A percentile compares a stretch with the other conserved stretches of the same genome.
phyloP scores from a whole-genome alignment of 2,113 vertebrate species.

The Ophthalmolycus amberensis region DNA sequence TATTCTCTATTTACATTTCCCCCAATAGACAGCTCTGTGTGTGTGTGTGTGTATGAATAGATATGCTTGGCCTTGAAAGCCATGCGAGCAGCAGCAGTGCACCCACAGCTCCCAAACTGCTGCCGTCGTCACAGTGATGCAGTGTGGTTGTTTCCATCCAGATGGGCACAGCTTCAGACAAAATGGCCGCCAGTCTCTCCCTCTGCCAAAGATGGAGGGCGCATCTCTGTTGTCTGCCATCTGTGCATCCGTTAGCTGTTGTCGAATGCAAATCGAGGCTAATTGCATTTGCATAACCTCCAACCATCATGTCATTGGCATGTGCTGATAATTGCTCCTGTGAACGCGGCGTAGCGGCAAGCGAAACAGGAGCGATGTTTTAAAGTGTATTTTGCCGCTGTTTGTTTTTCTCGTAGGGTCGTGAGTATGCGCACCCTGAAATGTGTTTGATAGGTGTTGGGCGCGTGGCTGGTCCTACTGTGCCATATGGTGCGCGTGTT shows the following conservation, averaged over 20 bases:
- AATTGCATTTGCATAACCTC: conserved; percentile 90
- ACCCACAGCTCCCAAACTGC: conserved; percentile 66
- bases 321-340: conserved; percentile 59
- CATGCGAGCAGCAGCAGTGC: conserved; percentile 50
- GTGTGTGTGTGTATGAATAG: conserved; percentile 42
- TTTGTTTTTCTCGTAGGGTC: conserved; percentile 27
- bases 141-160: conserved; percentile 70
- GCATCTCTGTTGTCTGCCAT: conserved; percentile 77
- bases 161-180: conserved; percentile 82
- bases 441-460: conserved; percentile 44
- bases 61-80: conserved; percentile 47
- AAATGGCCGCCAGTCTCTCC: conserved; percentile 81
- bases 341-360: background rate
- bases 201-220: conserved; percentile 85
- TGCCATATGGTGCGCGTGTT: conserved; percentile 74
- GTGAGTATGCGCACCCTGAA: conserved; percentile 17
- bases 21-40: conserved; percentile 7
- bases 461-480: conserved; percentile 35
- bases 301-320: conserved; percentile 54
- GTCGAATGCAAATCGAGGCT: conserved; percentile 84
- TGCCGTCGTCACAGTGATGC: conserved; percentile 65
- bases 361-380: background rate
- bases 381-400: background rate
- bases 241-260: conserved; percentile 79
- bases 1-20: background rate